Conservation (phyloP, 2,797 vertebrate genomes). For the Avahi laniger region DNA sequence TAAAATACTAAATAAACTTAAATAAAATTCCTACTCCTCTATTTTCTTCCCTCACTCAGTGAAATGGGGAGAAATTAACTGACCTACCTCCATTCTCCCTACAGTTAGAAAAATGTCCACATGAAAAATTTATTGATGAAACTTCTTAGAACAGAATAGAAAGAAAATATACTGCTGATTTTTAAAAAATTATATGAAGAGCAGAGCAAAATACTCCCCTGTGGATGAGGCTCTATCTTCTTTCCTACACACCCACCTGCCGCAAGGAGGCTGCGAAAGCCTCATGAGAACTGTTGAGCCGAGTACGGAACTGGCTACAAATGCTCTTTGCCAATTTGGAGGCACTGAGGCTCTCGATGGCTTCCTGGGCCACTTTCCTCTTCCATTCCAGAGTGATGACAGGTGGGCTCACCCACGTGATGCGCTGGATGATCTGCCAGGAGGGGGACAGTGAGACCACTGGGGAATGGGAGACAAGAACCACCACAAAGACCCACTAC, state of each 20-base stretch:
- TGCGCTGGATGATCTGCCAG: slow-evolving; percentile 94
- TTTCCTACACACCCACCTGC: slow-evolving; percentile 87
- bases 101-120: slow-evolving; percentile 37
- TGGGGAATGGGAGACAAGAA: not conserved
- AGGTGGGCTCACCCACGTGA: slow-evolving; percentile 96
- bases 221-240: fast-evolving
- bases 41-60: not conserved
- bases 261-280: slow-evolving; percentile 95
- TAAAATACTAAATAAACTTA: slow-evolving; percentile 6
- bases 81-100: not conserved
- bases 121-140: slow-evolving; percentile 6
- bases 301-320: slow-evolving; percentile 97
- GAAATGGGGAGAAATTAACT: slow-evolving; percentile 45
- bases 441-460: not conserved
- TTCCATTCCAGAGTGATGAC: slow-evolving; percentile 96
- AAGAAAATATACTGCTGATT: not conserved
- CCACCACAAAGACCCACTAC: not conserved
- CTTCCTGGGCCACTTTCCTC: slow-evolving; percentile 97
- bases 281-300: slow-evolving; percentile 97
- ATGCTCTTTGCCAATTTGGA: slow-evolving; percentile 98
- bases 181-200: not conserved
- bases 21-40: not conserved
- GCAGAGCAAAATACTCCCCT: not conserved
- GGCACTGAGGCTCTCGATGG: slow-evolving; percentile 98
- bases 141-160: not conserved